Conservation (phyloP, 2,888 invertebrate species). For the Neoitamus cyanurus region DNA sequence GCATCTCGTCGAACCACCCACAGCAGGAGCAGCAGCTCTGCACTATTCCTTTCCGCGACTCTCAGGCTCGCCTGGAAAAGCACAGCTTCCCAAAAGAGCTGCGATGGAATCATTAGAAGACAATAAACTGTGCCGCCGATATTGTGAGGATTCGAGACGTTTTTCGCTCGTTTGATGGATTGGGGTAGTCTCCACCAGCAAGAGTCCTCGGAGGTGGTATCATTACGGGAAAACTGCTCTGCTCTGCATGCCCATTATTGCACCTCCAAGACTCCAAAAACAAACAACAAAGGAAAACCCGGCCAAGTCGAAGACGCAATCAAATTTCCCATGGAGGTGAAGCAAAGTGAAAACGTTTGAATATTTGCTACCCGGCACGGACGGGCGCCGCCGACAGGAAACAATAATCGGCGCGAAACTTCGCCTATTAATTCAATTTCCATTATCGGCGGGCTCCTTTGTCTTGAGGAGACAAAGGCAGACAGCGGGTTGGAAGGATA, state of each 20-base stretch:
- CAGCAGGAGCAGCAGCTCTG: neutral
- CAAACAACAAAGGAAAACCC: neutral
- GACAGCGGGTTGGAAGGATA: neutral
- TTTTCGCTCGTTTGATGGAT: neutral
- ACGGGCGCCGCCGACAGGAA: neutral
- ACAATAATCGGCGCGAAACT: conserved; percentile 23
- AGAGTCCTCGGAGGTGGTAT: neutral
- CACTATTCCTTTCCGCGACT: neutral
- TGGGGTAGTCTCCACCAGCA: neutral
- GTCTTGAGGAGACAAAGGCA: conserved; percentile 10
- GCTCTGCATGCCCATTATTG: neutral
- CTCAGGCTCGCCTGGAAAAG: neutral
- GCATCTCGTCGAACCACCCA: neutral
- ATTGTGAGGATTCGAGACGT: conserved; percentile 20
- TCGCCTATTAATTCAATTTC: conserved; percentile 37
- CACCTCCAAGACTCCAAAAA: neutral
- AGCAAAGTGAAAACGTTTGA: neutral
- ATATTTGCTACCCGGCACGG: neutral
- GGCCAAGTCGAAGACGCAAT: neutral
- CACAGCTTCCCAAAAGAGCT: neutral
- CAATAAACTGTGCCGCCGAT: conserved; percentile 23
- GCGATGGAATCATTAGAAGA: conserved; percentile 17
- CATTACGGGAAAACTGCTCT: neutral
- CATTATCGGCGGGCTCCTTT: conserved; percentile 22
- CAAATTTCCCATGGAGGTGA: neutral